Base-by-base conservation (phyloP, 1,140 invertebrate species). In the Camponotus vicinus region DNA sequence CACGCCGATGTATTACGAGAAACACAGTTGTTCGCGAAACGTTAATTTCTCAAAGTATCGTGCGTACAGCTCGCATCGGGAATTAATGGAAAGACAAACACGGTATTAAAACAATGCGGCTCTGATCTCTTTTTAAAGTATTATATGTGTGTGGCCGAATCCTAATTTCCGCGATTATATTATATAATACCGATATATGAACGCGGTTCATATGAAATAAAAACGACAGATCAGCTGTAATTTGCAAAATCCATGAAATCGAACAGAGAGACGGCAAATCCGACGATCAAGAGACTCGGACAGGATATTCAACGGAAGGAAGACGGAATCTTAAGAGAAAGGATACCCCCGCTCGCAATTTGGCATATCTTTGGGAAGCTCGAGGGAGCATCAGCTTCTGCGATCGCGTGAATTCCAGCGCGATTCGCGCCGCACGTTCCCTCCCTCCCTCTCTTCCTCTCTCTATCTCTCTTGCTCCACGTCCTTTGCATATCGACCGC, bases 351-450 rank as follows among this genome's bases (percentile, higher is more conserved):
- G 21, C 49, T 40, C 21, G 61, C n/a, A 64, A n/a, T 15, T 37
- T 32, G 18, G 42, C 15, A 32, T 11, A 63, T 57, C 21, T 77
- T 13, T 15, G 45, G 45, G 27, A 76, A 21, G 7, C 3, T 3
- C 34, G 63, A 40, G 27, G 37, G 18, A 63, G 59, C 13, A 55
- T 63, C 15, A 45, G 45, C 1, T 27, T 27, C 45, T 40, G 32
- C 87, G 69, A 89, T 89, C 87, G 83, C 83, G 77, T 45, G 85
- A 89, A 90, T 90, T 90, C 89, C 88, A 89, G 15, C 71, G 84
- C 78, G 88, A 75, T 52, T 79, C 78, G 52, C 9, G 13, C 73
- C 37, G 80, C 85, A 42, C 49, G 9, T 0, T 45, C 69, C 15
- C 32, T 78, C 66, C 70, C 66, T 77, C 86, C 76, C 82, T 76